Evolutionary conservation across 2,888 invertebrate genomes (phyloP), one percentile per base, ranked within the genome.

Genomic region (Drosophila koepferae): DNA sequence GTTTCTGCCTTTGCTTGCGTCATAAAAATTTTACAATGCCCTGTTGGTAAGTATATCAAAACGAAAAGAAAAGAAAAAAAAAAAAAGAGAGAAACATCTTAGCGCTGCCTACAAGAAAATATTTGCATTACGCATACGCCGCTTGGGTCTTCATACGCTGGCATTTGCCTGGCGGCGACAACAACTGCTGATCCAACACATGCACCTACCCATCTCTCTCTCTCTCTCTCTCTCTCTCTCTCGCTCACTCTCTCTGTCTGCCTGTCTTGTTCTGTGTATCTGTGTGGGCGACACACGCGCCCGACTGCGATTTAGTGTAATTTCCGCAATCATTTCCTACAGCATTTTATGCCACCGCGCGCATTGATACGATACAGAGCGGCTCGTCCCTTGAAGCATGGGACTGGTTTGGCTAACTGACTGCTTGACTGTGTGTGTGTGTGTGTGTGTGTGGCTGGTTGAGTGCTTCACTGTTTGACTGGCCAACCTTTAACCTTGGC

Each of bases 241-340:
- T 5, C 9, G 0, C 38, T 9, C 38, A 20, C 34, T 16, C n/a
- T n/a, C 34, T 46, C 44, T 23, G 14, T 2, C 20, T 23, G 3
- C 18, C 49, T 28, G 2, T 48, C 16, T 23, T 12, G 12, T 18
- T 8, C 14, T 53, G 4, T 49, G 12, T 69, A 18, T 65, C 20
- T 53, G n/a, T 61, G 70, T 65, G 72, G 41, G 63, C 44, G 75
- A 75, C 74, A 73, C 66, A 76, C 77, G 77, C 67, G 83, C 67
- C 74, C 70, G 72, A 49, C 87, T 75, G 70, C 81, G 76, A 77
- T 86, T 90, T 81, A 83, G 84, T 88, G 89, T 86, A 86, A 86
- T 86, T 86, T 86, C 86, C 90, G 89, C 89, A 74, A 81, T 86
- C 82, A 86, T 90, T 86, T 86, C 90, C 89, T 77, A 76, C 74